A percentile compares a stretch with the other conserved stretches of the same genome.
phyloP scores from a whole-genome alignment of 1,140 invertebrate species.

The Camponotus floridanus region DNA sequence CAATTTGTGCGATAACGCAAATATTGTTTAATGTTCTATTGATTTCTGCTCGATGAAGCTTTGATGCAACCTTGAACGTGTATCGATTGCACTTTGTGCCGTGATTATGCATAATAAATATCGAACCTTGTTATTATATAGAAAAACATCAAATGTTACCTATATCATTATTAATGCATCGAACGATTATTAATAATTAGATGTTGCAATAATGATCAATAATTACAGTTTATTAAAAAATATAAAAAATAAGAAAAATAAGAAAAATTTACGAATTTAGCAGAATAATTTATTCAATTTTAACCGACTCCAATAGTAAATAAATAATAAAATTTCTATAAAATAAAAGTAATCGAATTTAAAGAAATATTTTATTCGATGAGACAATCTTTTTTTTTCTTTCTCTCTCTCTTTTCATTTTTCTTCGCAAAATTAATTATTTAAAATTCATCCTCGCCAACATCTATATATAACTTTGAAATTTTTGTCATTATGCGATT shows the following conservation, averaged over 20 bases:
- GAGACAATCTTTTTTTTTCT: neutral
- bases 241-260: neutral
- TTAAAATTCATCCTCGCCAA: neutral
- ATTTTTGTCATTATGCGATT: neutral
- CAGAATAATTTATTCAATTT: conserved; percentile 4
- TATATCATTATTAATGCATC: neutral
- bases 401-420: too few species aligned
- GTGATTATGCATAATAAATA: conserved; percentile 12
- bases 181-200: neutral
- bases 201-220: neutral
- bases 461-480: neutral
- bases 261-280: neutral
- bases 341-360: neutral
- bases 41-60: neutral
- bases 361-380: neutral
- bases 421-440: neutral
- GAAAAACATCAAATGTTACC: neutral
- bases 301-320: neutral
- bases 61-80: neutral
- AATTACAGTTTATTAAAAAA: neutral
- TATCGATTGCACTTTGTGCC: conserved; percentile 13
- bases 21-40: neutral
- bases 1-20: neutral
- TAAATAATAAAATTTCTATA: neutral
- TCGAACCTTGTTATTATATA: neutral